Conservation (phyloP, 2,888 invertebrate species). For the Parelbella ahira region DNA sequence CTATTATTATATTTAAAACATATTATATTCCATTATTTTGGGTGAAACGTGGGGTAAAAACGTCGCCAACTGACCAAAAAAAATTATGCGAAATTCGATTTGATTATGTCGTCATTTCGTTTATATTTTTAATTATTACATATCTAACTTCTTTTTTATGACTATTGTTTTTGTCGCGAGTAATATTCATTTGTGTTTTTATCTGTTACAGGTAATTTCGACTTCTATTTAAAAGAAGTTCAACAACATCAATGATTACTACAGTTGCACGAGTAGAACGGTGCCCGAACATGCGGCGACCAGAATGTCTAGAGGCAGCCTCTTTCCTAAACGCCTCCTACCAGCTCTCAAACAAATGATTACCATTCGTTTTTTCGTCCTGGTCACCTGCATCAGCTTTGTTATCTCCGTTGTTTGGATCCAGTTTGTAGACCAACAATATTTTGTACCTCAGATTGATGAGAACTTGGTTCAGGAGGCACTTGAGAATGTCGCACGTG, state of each 20-base stretch:
- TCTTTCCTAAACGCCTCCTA: conserved; percentile 30
- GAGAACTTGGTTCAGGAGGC: conserved; percentile 49
- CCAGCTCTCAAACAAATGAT: conserved; percentile 40
- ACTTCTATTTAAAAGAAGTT: neutral
- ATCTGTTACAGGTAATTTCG: conserved; percentile 26
- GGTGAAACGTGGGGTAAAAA: too few relatives aligned
- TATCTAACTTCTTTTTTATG: too few relatives aligned
- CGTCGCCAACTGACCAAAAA: too few relatives aligned
- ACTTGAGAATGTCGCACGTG: conserved; percentile 48
- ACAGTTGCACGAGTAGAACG: conserved; percentile 16
- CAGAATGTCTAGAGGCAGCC: conserved; percentile 37
- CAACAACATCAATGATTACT: conserved; percentile 17
- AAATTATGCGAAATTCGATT: too few relatives aligned
- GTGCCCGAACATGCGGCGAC: conserved; percentile 43
- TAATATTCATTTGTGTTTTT: neutral
- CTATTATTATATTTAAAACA: too few relatives aligned
- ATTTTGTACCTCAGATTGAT: conserved; percentile 27
- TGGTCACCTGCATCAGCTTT: conserved; percentile 46
- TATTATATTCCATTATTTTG: too few relatives aligned
- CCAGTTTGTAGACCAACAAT: conserved; percentile 36
- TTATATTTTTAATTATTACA: too few relatives aligned
- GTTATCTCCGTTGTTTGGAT: conserved; percentile 46
- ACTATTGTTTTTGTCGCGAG: too few relatives aligned
- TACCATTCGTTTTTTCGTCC: conserved; percentile 43
- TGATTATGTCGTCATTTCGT: too few relatives aligned